Conservation (phyloP, 2,888 invertebrate species). For the Diarsia brunnea region DNA sequence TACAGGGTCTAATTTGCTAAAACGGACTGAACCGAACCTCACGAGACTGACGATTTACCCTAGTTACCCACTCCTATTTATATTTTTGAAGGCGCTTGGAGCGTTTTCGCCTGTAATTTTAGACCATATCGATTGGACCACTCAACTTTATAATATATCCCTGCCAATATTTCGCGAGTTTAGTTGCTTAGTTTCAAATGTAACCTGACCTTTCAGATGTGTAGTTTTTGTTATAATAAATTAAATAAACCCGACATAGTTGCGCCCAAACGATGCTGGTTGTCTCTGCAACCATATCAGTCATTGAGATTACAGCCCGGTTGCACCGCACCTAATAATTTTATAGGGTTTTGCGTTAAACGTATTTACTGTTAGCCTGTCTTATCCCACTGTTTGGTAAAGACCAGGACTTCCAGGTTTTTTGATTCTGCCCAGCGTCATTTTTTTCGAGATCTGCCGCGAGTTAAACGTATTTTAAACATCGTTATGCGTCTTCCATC, state of each 20-base stretch:
- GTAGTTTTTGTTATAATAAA: slow-evolving; percentile 16
- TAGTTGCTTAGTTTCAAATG: slow-evolving; percentile 52
- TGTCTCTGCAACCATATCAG: not conserved
- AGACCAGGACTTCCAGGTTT: not conserved
- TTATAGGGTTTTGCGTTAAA: not conserved
- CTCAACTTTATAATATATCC: slow-evolving; percentile 46
- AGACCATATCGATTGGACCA: slow-evolving; percentile 67
- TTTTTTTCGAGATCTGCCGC: not conserved
- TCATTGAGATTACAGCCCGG: not conserved
- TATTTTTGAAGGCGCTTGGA: slow-evolving; percentile 63
- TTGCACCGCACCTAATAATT: not conserved
- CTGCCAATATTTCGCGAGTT: slow-evolving; percentile 59
- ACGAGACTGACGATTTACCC: slow-evolving; percentile 84
- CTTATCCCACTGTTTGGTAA: not conserved
- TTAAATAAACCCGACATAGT: not conserved
- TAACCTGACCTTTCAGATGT: slow-evolving; percentile 47
- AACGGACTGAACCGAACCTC: slow-evolving; percentile 67
- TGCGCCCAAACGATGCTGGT: not conserved
- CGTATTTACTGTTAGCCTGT: not conserved
- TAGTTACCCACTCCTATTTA: slow-evolving; percentile 67
- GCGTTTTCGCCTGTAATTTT: slow-evolving; percentile 48
- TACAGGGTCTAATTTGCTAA: slow-evolving; percentile 66
- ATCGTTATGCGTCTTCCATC: not conserved
- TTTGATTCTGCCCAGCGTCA: not conserved
- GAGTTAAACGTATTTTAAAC: not conserved